Evolutionary conservation across 2,113 vertebrate species (phyloP).

Genomic region (Anthoscopus minutus): DNA sequence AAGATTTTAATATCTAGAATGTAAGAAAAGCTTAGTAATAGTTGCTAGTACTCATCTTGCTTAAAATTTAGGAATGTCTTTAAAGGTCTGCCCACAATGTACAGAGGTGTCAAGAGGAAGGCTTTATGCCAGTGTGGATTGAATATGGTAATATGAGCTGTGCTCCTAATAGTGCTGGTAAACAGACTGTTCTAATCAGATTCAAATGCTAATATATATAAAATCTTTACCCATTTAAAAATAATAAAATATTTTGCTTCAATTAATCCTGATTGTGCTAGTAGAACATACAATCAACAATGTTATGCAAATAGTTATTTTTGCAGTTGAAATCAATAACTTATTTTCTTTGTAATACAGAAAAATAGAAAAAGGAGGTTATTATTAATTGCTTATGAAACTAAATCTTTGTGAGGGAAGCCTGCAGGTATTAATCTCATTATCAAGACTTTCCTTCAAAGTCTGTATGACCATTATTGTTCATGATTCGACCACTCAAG

Average conservation of each 20-base stretch:
- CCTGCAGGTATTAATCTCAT: slow-evolving; percentile 56
- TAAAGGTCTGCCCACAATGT: background rate
- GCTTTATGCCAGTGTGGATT: background rate
- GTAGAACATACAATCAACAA: slow-evolving; percentile 65
- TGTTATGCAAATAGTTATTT: slow-evolving; percentile 72
- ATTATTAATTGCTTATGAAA: slow-evolving; percentile 69
- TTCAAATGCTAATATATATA: slow-evolving; percentile 57
- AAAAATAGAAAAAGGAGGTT: slow-evolving; percentile 37
- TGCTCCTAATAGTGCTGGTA: slow-evolving; percentile 8
- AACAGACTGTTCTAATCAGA: slow-evolving; percentile 65
- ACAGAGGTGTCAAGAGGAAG: background rate
- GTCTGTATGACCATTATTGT: slow-evolving; percentile 43
- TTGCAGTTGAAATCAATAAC: slow-evolving; percentile 71
- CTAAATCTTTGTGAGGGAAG: slow-evolving; percentile 49
- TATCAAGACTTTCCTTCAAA: slow-evolving; percentile 33
- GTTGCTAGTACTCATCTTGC: background rate
- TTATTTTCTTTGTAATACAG: slow-evolving; percentile 71
- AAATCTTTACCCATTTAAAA: slow-evolving; percentile 70
- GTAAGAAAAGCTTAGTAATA: background rate
- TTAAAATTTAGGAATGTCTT: background rate
- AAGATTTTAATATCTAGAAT: background rate
- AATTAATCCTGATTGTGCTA: slow-evolving; percentile 69
- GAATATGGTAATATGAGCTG: background rate
- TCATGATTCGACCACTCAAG: slow-evolving; percentile 24
- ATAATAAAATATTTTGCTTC: slow-evolving; percentile 66